A percentile compares a stretch with the other conserved stretches of the same genome.
Conservation (phyloP, 2,888 invertebrate species). For the Furcula furcula region DNA sequence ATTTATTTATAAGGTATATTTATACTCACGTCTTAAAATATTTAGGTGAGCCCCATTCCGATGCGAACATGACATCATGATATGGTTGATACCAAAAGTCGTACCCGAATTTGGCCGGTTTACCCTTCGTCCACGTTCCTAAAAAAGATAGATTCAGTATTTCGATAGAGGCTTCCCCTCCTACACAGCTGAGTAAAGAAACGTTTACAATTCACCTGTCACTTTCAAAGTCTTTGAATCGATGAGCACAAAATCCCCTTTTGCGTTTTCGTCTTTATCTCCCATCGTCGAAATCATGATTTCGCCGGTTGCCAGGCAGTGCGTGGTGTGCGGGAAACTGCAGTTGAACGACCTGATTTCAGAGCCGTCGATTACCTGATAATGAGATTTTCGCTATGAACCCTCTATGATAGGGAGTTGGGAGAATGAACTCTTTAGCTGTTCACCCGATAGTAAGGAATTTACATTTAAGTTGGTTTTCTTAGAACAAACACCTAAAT, state of each 20-base stretch:
- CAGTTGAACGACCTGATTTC: conserved; percentile 89
- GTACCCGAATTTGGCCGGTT: conserved; percentile 90
- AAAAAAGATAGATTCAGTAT: conserved; percentile 18
- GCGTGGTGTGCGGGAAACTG: conserved; percentile 95
- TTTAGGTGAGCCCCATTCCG: conserved; percentile 96
- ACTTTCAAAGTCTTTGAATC: conserved; percentile 90
- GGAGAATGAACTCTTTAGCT: conserved; percentile 34
- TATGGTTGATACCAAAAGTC: conserved; percentile 99
- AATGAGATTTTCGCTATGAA: conserved; percentile 63
- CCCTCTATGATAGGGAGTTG: conserved; percentile 38
- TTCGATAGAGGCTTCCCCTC: conserved; percentile 10
- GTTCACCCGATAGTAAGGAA: conserved; percentile 29
- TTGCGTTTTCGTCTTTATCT: conserved; percentile 90
- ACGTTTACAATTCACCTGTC: conserved; percentile 78
- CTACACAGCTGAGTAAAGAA: conserved; percentile 26
- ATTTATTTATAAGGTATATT: too few species aligned
- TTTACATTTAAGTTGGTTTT: conserved; percentile 31
- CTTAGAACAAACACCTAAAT: conserved; percentile 13
- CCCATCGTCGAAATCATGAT: conserved; percentile 98
- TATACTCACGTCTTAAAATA: conserved; percentile 84
- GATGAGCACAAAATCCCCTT: conserved; percentile 93
- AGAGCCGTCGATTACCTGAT: conserved; percentile 89
- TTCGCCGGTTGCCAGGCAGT: conserved; percentile 95
- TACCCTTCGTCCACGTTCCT: conserved; percentile 90
- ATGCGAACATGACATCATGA: conserved; percentile 93